Evolutionary conservation across 2,797 vertebrate genomes (phyloP).

Genomic region (Ammospiza maritima): DNA sequence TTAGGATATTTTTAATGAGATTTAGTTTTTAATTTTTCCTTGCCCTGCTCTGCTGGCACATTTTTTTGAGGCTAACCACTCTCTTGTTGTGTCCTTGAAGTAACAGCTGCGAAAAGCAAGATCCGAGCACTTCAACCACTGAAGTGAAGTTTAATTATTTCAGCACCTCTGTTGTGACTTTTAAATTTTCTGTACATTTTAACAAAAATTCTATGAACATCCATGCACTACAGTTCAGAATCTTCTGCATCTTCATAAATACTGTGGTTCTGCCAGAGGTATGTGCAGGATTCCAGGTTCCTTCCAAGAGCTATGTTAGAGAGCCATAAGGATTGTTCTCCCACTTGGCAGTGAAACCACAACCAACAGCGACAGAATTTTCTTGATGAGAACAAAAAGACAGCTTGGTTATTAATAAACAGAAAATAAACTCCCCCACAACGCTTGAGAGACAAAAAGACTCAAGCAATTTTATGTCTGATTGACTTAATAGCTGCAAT

Average conservation of each 20-base stretch:
- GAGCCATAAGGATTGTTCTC: not conserved
- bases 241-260: not conserved
- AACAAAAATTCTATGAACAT: not conserved
- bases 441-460: not conserved
- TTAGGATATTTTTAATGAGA: not conserved
- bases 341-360: not conserved
- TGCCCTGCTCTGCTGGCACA: not conserved
- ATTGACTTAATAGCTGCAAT: not conserved
- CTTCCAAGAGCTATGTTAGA: not conserved
- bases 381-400: not conserved
- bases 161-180: not conserved
- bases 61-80: not conserved
- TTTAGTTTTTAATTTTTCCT: not conserved
- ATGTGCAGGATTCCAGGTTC: not conserved
- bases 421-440: slow-evolving; percentile 24
- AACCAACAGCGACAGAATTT: not conserved
- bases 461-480: not conserved
- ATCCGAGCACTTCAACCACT: not conserved
- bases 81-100: not conserved
- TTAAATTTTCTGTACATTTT: not conserved
- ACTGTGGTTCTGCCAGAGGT: not conserved
- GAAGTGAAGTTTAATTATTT: not conserved
- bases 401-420: not conserved
- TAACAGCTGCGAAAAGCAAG: not conserved
- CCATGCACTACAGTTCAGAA: not conserved